Evolutionary conservation across 2,113 vertebrate genomes (phyloP).

Genomic region (Phylloscopus trochiloides): DNA sequence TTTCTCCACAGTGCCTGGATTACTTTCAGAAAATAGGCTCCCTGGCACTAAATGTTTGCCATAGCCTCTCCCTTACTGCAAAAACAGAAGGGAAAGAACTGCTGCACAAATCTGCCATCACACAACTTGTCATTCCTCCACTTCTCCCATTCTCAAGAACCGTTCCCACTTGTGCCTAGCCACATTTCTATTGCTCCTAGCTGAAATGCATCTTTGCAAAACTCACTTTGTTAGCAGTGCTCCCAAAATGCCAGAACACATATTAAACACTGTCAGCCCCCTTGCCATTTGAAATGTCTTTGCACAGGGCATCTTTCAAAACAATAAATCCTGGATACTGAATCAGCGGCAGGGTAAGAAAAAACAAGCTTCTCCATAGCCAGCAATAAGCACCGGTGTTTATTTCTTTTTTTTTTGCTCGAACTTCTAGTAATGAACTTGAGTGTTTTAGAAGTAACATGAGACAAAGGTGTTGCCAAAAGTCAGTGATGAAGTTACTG

Average conservation of each 20-base stretch:
- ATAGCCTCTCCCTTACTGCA: neutral
- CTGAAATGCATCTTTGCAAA: neutral
- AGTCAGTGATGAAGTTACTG: neutral
- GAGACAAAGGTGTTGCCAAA: neutral
- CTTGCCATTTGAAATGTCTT: neutral
- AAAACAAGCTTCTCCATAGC: neutral
- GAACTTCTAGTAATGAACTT: neutral
- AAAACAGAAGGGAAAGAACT: conserved; percentile 30
- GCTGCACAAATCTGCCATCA: neutral
- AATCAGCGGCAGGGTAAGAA: neutral
- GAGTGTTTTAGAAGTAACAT: neutral
- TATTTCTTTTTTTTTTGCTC: neutral
- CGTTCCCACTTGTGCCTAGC: neutral
- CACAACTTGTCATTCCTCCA: neutral
- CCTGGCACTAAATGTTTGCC: neutral
- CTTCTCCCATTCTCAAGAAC: neutral
- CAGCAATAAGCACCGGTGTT: neutral
- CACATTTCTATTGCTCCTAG: neutral
- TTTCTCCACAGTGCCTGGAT: neutral
- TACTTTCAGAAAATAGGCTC: neutral
- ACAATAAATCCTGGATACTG: conserved; percentile 31
- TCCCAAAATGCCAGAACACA: neutral
- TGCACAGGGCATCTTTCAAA: neutral
- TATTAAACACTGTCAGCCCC: neutral
- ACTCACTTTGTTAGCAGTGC: neutral